These are phyloP conservation scores for Paguma larvata DNA, from an alignment of 2,797 vertebrate species.

Conservation along the genomic window DNA sequence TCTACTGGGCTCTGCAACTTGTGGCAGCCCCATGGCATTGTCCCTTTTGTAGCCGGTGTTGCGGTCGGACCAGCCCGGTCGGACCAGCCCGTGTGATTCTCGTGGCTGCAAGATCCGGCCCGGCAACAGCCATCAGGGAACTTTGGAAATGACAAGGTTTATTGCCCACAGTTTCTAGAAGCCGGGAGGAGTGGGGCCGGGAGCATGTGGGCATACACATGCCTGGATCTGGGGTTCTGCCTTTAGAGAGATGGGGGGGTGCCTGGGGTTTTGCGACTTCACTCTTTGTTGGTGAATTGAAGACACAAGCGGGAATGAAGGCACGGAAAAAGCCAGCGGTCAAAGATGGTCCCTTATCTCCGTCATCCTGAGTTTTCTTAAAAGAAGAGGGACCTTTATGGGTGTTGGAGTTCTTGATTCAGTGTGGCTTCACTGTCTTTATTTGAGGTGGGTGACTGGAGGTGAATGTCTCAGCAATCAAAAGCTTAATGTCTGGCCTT, in stretches of 20 bases:
- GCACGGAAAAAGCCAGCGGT: background rate
- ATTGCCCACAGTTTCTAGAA: background rate
- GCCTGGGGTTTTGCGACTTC: background rate
- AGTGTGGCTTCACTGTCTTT: background rate
- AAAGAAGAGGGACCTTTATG: background rate
- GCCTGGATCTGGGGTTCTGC: background rate
- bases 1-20: background rate
- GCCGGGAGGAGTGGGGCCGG: background rate
- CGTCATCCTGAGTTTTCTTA: background rate
- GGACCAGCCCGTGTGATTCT: background rate
- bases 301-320: background rate
- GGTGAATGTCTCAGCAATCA: background rate
- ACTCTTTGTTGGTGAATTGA: background rate
- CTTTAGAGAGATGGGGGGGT: background rate
- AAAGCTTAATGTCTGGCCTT: background rate
- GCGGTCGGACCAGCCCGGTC: background rate
- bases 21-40: accelerated
- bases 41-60: background rate
- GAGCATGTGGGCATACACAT: background rate
- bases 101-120: background rate
- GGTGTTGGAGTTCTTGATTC: background rate
- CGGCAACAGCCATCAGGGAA: background rate
- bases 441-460: background rate
- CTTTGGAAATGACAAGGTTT: background rate
- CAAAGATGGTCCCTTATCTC: background rate